Conservation (phyloP, 35 echinoderm and acorn worm species). For the Ophioderma brevispina region DNA sequence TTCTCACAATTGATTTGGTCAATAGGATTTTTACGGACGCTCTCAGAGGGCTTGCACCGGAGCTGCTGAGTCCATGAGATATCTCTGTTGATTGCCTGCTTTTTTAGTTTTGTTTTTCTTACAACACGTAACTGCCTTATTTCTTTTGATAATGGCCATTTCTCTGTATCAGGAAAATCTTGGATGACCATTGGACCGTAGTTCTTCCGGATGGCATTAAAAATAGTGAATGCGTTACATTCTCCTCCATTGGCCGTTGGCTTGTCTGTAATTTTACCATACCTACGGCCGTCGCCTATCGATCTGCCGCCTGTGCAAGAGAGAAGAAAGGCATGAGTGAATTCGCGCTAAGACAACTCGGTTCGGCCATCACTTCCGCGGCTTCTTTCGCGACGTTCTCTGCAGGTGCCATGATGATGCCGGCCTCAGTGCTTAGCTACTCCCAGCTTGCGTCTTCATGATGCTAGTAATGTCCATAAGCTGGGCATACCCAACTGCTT, state of each 20-base stretch:
- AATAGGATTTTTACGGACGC: conserved; percentile 62
- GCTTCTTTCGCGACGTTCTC: conserved; percentile 63
- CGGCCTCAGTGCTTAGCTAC: conserved; percentile 59
- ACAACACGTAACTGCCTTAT: conserved; percentile 61
- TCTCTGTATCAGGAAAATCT: conserved; percentile 53
- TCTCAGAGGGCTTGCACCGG: conserved; percentile 60
- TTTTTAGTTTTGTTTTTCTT: conserved; percentile 54
- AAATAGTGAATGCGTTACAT: conserved; percentile 67
- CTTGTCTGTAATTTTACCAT: conserved; percentile 79
- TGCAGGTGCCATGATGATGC: conserved; percentile 72
- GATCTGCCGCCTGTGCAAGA: conserved; percentile 23
- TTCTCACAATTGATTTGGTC: conserved; percentile 3
- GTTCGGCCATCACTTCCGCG: conserved; percentile 56
- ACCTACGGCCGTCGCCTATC: conserved; percentile 67
- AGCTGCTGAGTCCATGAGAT: conserved; percentile 46
- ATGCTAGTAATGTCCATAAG: conserved; percentile 68
- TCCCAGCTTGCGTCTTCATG: conserved; percentile 61
- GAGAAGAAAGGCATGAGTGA: conserved; percentile 18
- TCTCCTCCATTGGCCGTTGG: conserved; percentile 78
- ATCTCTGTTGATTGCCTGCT: conserved; percentile 55
- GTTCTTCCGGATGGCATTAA: conserved; percentile 65
- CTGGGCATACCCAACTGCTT: conserved; percentile 57
- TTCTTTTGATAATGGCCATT: conserved; percentile 52
- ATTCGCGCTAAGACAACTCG: conserved; percentile 39
- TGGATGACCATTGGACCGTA: conserved; percentile 64